These are phyloP conservation scores for Coracias cyanogaster DNA, from an alignment of 2,797 vertebrate species.

Conservation along the genomic window DNA sequence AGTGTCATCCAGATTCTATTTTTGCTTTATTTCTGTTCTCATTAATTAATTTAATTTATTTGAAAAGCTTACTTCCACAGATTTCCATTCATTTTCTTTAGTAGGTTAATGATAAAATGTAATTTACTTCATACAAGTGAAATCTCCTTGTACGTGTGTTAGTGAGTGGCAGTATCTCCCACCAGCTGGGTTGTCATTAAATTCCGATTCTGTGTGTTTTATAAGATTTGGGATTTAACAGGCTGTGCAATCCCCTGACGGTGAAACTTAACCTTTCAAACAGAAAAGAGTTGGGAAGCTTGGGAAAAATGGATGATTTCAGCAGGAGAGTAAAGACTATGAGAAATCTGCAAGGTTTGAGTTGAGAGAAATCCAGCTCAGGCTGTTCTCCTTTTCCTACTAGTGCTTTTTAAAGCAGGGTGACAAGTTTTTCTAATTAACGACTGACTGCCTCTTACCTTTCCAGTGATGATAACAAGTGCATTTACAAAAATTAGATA, in stretches of 20 bases:
- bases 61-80: background rate
- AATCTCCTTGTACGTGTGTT: background rate
- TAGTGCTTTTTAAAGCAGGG: background rate
- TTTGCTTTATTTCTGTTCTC: constrained; percentile 5
- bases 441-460: background rate
- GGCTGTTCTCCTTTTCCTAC: background rate
- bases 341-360: background rate
- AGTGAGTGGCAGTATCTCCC: background rate
- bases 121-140: background rate
- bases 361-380: background rate
- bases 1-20: background rate
- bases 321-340: background rate
- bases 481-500: background rate
- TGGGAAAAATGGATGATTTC: background rate
- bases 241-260: background rate
- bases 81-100: constrained; percentile 5
- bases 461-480: background rate
- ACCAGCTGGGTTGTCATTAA: background rate
- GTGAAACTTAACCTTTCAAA: background rate
- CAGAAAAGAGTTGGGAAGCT: background rate
- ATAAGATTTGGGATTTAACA: background rate
- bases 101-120: background rate
- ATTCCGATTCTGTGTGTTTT: background rate
- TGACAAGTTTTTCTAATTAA: background rate
- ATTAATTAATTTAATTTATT: background rate